Base-by-base conservation (phyloP, 1,140 invertebrate genomes). In the Micrasema longulum region DNA sequence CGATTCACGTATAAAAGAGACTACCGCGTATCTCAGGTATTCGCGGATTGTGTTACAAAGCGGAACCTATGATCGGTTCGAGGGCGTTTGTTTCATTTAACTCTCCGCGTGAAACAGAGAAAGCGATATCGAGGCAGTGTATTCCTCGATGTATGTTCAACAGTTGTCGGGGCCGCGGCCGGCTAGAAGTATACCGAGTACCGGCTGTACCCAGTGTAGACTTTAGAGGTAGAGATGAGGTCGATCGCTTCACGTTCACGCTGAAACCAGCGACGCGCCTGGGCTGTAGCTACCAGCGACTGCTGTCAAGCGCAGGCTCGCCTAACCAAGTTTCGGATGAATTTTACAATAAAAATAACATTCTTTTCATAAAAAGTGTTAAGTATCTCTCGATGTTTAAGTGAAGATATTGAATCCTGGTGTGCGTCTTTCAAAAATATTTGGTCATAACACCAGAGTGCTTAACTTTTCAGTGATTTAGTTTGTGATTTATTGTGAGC, bases 401-500 rank as follows among this genome's bases (percentile, higher is more conserved):
- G 55, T 60, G 55, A 60, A 60, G 55, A 41, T n/a, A 38, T 60
- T 41, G 9, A 11, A 38, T 22, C 14, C 35, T 52, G n/a, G 35
- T 41, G 55, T 38, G 9, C 14, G 16, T 10, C 41, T 60, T 22
- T 10, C 55, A 35, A 31, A 23, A 38, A 20, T 60, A 41, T 9
- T 6, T 38, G 14, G 55, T 11, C 23, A 23, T 60, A 60, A 38
- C 38, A 41, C 36, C 20, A 20, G 11, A 60, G 55, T 41, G 31
- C 12, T 41, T 35, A 20, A 38, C 55, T 43, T 23, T 20, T n/a
- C 52, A 3, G 52, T 55, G 23, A 26, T 55, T 55, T 55, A 23
- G 31, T 55, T 22, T 60, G 55, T 60, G 55, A 60, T 60, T 60
- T 60, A 36, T 60, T 60, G 55, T 60, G 55, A 38, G 36, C 55